Percentiles rank a stretch among this genome's conserved stretches.
These are phyloP conservation scores for Pandion haliaetus DNA, from an alignment of 2,113 vertebrate species.

Conservation along the genomic window DNA sequence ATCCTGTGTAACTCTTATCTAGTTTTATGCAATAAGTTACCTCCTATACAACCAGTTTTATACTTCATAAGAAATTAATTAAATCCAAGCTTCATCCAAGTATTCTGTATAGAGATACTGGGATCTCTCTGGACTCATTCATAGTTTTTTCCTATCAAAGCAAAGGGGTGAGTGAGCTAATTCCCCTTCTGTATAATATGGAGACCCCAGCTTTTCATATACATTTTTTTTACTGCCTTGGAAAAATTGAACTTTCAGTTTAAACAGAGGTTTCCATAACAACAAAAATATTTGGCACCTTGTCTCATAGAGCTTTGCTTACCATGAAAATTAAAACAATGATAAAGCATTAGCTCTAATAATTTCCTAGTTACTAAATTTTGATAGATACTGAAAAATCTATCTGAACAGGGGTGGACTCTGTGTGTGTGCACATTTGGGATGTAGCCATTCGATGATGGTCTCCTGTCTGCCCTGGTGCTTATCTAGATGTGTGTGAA, in stretches of 20 bases:
- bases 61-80: not conserved
- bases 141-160: not conserved
- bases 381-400: not conserved
- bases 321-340: not conserved
- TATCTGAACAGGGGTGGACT: not conserved
- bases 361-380: not conserved
- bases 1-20: not conserved
- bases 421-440: not conserved
- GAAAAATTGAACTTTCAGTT: slow-evolving; percentile 11
- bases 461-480: not conserved
- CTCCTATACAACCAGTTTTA: not conserved
- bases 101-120: not conserved
- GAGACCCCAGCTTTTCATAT: not conserved
- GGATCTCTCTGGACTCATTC: not conserved
- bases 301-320: not conserved
- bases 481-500: not conserved
- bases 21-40: not conserved
- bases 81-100: not conserved
- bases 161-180: not conserved
- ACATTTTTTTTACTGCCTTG: not conserved
- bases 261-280: slow-evolving; percentile 36
- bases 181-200: not conserved
- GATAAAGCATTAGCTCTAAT: not conserved
- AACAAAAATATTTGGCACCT: slow-evolving; percentile 33
- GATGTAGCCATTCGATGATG: not conserved